Base-by-base conservation (phyloP, 2,113 vertebrate genomes). In the Ammodytes marinus region DNA sequence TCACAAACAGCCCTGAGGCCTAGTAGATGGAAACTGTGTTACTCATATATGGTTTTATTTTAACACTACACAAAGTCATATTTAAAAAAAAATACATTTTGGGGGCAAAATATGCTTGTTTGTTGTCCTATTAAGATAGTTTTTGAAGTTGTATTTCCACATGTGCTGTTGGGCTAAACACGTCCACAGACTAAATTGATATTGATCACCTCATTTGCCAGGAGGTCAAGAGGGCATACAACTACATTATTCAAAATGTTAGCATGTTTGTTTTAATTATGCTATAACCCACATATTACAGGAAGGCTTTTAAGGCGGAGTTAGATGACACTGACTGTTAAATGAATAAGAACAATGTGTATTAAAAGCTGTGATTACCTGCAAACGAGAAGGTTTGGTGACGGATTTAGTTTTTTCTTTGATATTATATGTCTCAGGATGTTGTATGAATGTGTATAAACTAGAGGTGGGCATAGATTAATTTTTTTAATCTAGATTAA, bases 171-270 rank as follows among this genome's bases (percentile, higher is more conserved):
- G 15, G 52, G 40, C n/a, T 50, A 43, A 74, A 66, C 27, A 19
- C 6, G 27, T 61, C 42, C 0, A 6, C 3, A 84, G n/a, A 76
- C 39, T 55, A 5, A 15, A 67, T 12, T 65, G 58, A 69, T 64
- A 74, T 70, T 19, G 43, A 86, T 84, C 70, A 60, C 68, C 9
- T 43, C 8, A 1, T 80, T 72, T 60, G 37, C 53, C 37, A 10
- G 3, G 8, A 59, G 55, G 43, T 80, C 52, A 75, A 27, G 35
- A 73, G 49, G 15, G 19, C 6, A 43, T 77, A 73, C 13, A 73
- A 40, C 37, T 14, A 43, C 1, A 47, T 74, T 10, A 43, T 6
- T 17, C 5, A 37, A 79, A 61, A 52, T 68, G 66, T 15, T 53
- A 5, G 1, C 54, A 65, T 65, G 63, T 27, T 61, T 8, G 5